Evolutionary conservation across 2,888 invertebrate species (phyloP).

Genomic region (Miltochrista miniata): DNA sequence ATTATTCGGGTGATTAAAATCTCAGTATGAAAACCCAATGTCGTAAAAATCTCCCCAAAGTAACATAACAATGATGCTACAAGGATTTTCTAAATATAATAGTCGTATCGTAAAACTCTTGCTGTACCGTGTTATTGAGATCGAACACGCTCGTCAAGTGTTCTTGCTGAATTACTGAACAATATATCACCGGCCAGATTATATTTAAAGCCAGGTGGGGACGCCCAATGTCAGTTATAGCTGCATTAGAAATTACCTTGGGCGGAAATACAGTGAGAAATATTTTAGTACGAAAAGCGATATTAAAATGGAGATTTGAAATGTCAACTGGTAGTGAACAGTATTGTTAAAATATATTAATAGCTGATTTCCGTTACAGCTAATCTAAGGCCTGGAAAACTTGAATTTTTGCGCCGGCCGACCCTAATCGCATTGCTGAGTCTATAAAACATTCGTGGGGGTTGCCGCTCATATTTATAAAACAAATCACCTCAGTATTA

Average conservation of each 20-base stretch:
- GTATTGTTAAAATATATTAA: too few relatives aligned
- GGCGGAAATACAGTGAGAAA: slow-evolving; percentile 2
- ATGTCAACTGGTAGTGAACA: not conserved
- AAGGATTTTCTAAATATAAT: slow-evolving; percentile 43
- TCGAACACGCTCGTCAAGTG: slow-evolving; percentile 33
- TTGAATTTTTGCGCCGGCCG: too few relatives aligned
- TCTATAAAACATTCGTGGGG: too few relatives aligned
- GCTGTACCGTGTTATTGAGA: slow-evolving; percentile 30
- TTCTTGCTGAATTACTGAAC: slow-evolving; percentile 31
- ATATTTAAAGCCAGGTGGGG: slow-evolving; percentile 28
- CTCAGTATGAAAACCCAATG: slow-evolving; percentile 20
- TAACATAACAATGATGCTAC: slow-evolving; percentile 31
- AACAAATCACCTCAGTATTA: too few relatives aligned
- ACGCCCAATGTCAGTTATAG: slow-evolving; percentile 23
- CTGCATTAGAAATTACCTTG: slow-evolving; percentile 35
- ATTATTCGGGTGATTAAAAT: slow-evolving; percentile 19
- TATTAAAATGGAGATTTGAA: not conserved
- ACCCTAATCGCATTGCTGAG: too few relatives aligned
- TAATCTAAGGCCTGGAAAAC: too few relatives aligned
- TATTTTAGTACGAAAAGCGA: not conserved
- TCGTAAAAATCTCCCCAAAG: slow-evolving; percentile 21
- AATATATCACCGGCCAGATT: slow-evolving; percentile 34
- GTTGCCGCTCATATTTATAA: too few relatives aligned
- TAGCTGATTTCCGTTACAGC: too few relatives aligned
- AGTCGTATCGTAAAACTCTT: slow-evolving; percentile 32